A percentile compares a stretch with the other conserved stretches of the same genome.
These are phyloP conservation scores for Oscheius sp. DNA, from an alignment of 1,140 invertebrate species.

Conservation along the genomic window DNA sequence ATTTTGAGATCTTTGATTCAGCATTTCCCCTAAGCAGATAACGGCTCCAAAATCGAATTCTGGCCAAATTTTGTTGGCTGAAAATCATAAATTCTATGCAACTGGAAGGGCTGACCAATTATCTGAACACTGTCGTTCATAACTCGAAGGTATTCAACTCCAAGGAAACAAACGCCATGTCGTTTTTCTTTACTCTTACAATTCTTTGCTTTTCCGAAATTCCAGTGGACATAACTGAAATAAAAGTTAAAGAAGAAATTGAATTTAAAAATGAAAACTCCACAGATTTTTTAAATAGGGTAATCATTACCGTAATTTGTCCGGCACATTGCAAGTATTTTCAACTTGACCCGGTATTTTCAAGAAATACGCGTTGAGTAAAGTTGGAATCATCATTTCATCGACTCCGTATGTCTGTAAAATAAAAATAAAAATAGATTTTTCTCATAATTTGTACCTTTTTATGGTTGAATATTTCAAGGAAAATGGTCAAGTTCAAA, in stretches of 20 bases:
- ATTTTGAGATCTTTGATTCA: neutral
- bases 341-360: slow-evolving; percentile 17
- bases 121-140: slow-evolving; percentile 1
- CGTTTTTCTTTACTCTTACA: slow-evolving; percentile 6
- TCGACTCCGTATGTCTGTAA: too few relatives aligned
- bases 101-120: neutral
- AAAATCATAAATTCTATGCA: neutral
- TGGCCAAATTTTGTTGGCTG: slow-evolving; percentile 18
- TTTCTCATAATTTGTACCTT: too few relatives aligned
- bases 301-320: neutral
- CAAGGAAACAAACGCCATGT: slow-evolving; percentile 14
- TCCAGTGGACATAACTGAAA: slow-evolving; percentile 4
- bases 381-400: too few relatives aligned
- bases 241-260: neutral
- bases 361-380: slow-evolving; percentile 10
- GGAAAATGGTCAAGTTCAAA: too few relatives aligned
- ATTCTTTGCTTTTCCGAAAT: slow-evolving; percentile 2
- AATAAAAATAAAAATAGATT: too few relatives aligned
- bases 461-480: too few relatives aligned
- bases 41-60: slow-evolving; percentile 15
- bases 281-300: neutral
- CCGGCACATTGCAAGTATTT: neutral
- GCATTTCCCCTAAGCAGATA: slow-evolving; percentile 12
- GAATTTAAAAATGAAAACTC: neutral
- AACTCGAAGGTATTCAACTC: slow-evolving; percentile 7